Base-by-base conservation (phyloP, 2,888 invertebrate genomes). In the Parnassius orleans region DNA sequence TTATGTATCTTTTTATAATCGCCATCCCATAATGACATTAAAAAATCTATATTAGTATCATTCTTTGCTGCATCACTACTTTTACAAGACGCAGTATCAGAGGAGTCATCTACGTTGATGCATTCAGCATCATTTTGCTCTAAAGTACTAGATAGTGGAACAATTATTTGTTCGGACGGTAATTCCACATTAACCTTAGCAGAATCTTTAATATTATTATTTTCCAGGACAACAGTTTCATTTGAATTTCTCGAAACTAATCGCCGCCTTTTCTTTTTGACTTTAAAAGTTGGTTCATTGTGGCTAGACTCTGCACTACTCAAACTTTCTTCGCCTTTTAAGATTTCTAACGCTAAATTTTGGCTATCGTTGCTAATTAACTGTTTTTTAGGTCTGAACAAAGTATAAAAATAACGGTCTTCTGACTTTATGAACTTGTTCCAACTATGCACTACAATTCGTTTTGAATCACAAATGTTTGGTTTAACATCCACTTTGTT, bases 31-130 rank as follows among this genome's bases (percentile, higher is more conserved):
- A 66, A 68, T 60, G 71, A 68, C 14, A 59, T 10, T 59, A 57
- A 19, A n/a, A 60, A 54, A 62, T 61, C 66, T 47, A 57, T 67
- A 19, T 58, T 44, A 42, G n/a, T 60, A 24, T 50, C 61, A 50
- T 62, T 69, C 19, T 65, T 65, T 9, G 61, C 59, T 47, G 67
- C 66, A 10, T 50, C 47, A 47, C 57, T 69, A 55, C 57, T 71
- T 64, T 65, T 68, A 24, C 70, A 75, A 42, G 75, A 72, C 42
- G 72, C 77, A 69, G 73, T 76, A 11, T 83, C 83, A 43, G 86
- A 79, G 7, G 81, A 82, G 66, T 86, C 86, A 57, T 81, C 83
- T 66, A 87, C 77, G 61, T 75, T 77, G 51, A 87, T 84, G 63
- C 79, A 87, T 61, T 80, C 81, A 62, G 71, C 68, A 33, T 70